These are phyloP conservation scores for Drosophila multiciliata DNA, from an alignment of 2,888 invertebrate genomes.

Conservation along the genomic window DNA sequence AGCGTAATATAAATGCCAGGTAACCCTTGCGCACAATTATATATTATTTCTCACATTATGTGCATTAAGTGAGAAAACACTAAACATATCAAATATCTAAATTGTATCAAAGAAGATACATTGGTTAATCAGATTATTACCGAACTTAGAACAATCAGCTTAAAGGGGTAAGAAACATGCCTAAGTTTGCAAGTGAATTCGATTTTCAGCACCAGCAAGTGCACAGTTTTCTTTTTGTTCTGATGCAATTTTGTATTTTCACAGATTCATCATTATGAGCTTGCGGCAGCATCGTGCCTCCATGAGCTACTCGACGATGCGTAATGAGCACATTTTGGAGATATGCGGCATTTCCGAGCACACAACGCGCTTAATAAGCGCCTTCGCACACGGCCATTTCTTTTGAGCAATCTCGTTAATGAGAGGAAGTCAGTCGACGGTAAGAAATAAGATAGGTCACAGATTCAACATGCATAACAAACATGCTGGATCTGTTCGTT, in stretches of 20 bases:
- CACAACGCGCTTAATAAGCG: slow-evolving; percentile 85
- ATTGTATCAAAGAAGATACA: neutral
- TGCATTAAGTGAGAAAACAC: neutral
- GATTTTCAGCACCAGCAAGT: neutral
- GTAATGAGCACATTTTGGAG: slow-evolving; percentile 84
- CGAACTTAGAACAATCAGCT: neutral
- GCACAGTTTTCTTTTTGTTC: neutral
- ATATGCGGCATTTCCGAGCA: slow-evolving; percentile 86
- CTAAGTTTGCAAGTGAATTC: neutral
- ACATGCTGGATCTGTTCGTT: slow-evolving; percentile 5
- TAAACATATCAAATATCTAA: neutral
- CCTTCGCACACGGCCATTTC: slow-evolving; percentile 83
- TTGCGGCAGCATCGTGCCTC: slow-evolving; percentile 75
- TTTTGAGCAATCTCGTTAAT: slow-evolving; percentile 25
- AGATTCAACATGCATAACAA: neutral
- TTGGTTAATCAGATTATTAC: neutral
- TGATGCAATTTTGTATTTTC: slow-evolving; percentile 1
- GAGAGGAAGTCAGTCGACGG: neutral
- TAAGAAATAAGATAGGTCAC: neutral
- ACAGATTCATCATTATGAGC: slow-evolving; percentile 81
- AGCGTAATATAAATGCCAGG: slow-evolving; percentile 79
- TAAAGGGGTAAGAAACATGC: neutral
- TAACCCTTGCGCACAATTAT: slow-evolving; percentile 40
- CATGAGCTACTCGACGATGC: slow-evolving; percentile 72
- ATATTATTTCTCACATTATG: neutral